Conservation (phyloP, 2,888 invertebrate genomes). For the Torymus texanus region DNA sequence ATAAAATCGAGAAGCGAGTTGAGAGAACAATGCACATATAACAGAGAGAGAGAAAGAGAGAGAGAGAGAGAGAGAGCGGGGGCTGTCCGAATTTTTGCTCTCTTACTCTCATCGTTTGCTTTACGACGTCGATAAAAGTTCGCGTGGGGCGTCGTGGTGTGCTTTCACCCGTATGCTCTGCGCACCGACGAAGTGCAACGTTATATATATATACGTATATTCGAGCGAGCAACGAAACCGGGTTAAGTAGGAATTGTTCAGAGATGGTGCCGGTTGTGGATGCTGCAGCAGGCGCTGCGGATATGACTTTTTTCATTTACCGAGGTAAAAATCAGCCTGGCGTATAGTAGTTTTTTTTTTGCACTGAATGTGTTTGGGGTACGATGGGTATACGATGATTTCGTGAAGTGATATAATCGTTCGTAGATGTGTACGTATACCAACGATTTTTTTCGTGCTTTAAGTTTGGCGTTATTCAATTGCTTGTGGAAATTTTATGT, state of each 20-base stretch:
- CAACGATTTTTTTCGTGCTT: too few species aligned
- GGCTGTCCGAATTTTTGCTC: constrained; percentile 34
- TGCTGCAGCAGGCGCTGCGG: not conserved
- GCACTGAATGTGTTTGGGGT: too few species aligned
- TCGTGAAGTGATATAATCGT: too few species aligned
- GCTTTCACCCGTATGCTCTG: constrained; percentile 43
- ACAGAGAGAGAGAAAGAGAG: not conserved
- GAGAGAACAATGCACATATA: constrained; percentile 36
- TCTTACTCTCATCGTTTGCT: constrained; percentile 49
- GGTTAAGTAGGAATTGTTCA: constrained; percentile 50
- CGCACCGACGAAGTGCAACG: not conserved
- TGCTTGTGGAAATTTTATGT: too few species aligned
- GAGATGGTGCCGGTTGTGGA: too few species aligned
- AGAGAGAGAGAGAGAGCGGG: not conserved
- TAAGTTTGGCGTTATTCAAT: too few species aligned
- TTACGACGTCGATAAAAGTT: constrained; percentile 53
- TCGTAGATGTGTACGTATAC: too few species aligned
- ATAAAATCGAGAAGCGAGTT: constrained; percentile 46
- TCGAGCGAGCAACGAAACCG: constrained; percentile 18
- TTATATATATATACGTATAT: constrained; percentile 14
- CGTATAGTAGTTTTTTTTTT: too few species aligned
- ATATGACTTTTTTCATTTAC: not conserved
- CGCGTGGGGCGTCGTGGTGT: not conserved
- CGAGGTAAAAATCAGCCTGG: not conserved
- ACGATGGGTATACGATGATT: too few species aligned